These are phyloP conservation scores for Manis crassicaudata DNA, from an alignment of 2,797 vertebrate genomes.

Conservation along the genomic window DNA sequence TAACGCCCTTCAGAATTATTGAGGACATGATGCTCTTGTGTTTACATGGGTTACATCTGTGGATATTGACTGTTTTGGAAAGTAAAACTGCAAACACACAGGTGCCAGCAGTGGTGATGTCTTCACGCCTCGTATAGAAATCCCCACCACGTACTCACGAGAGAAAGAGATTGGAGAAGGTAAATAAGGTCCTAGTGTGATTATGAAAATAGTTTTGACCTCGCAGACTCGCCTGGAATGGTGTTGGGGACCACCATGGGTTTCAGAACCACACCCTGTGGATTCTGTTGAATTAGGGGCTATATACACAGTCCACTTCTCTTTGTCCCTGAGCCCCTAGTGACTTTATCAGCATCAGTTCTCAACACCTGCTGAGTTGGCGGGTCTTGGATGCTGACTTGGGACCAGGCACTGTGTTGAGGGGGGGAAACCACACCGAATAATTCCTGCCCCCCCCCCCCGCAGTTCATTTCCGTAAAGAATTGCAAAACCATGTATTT, in stretches of 20 bases:
- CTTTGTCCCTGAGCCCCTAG: not conserved
- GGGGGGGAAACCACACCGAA: accelerated
- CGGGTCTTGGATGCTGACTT: not conserved
- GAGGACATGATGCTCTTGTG: not conserved
- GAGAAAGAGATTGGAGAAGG: not conserved
- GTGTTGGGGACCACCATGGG: no score
- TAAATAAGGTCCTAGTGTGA: not conserved
- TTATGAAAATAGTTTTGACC: not conserved
- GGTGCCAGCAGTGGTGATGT: accelerated
- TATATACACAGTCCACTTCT: accelerated
- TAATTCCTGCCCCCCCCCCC: not conserved
- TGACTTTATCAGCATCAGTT: not conserved
- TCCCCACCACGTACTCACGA: accelerated
- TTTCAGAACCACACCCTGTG: not conserved
- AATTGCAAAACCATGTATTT: not conserved
- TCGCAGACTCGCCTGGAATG: not conserved
- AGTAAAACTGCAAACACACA: not conserved
- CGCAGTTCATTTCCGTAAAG: not conserved
- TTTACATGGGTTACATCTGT: not conserved
- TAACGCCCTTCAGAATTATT: not conserved
- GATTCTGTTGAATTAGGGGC: not conserved
- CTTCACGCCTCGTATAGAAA: not conserved
- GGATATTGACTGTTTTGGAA: not conserved
- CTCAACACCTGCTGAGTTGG: accelerated
- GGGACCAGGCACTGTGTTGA: no score